Evolutionary conservation across 2,888 invertebrate species (phyloP).

Genomic region (Napeogenes sylphis): DNA sequence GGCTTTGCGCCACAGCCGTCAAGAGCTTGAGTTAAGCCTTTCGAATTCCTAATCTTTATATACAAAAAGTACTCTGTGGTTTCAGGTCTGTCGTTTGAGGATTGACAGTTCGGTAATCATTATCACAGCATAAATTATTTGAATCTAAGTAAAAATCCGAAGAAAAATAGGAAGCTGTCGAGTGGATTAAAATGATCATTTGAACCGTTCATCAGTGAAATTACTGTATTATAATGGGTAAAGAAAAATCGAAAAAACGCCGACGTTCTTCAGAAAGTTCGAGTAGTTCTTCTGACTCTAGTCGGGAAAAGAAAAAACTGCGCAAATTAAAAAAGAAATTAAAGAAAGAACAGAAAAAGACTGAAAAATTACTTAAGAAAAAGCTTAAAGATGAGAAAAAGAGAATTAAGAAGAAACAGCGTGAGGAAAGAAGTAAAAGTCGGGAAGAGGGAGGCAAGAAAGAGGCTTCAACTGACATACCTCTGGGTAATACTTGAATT

Average conservation of each 20-base stretch:
- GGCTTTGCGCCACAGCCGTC: no score
- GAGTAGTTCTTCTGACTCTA: constrained; percentile 65
- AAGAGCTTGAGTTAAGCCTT: no score
- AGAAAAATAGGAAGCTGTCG: no score
- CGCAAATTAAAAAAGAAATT: constrained; percentile 77
- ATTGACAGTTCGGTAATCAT: no score
- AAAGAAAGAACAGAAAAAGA: constrained; percentile 74
- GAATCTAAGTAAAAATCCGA: no score
- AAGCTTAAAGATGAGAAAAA: constrained; percentile 70
- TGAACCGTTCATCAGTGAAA: no score
- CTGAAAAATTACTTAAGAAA: constrained; percentile 72
- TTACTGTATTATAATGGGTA: constrained; percentile 49
- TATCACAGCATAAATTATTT: no score
- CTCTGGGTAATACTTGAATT: constrained; percentile 49
- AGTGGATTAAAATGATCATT: no score
- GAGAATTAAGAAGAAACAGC: constrained; percentile 55
- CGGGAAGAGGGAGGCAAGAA: constrained; percentile 41
- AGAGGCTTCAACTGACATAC: constrained; percentile 58
- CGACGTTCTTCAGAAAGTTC: constrained; percentile 49
- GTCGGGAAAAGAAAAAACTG: constrained; percentile 70
- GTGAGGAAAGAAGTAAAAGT: constrained; percentile 44
- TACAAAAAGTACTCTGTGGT: no score
- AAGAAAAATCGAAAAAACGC: constrained; percentile 64
- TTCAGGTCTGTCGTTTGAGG: no score
- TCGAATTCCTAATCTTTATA: no score